These are phyloP conservation scores for Drosophila kanapiae DNA, from an alignment of 1,140 invertebrate species.

Conservation along the genomic window DNA sequence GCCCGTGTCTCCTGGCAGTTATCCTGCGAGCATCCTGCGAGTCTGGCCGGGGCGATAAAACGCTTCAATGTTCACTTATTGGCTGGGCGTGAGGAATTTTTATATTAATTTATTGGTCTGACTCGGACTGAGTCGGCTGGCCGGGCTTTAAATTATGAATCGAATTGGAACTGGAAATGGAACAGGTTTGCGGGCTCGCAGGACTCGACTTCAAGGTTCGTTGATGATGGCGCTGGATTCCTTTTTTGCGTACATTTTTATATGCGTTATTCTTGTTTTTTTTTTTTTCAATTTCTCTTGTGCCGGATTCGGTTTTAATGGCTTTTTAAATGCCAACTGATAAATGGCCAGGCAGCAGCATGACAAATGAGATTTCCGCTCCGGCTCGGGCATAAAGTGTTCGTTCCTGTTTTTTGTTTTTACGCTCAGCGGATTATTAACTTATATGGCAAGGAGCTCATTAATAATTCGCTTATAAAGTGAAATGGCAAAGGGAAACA, in stretches of 20 bases:
- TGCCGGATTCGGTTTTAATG: conserved; percentile 80
- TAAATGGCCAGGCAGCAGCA: conserved; percentile 80
- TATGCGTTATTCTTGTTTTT: not conserved
- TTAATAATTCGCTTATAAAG: conserved; percentile 68
- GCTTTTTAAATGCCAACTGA: conserved; percentile 83
- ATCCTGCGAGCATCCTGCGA: conserved; percentile 34
- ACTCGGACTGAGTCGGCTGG: conserved; percentile 61
- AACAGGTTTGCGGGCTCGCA: conserved; percentile 21
- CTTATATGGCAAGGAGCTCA: conserved; percentile 65
- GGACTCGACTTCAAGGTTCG: conserved; percentile 43
- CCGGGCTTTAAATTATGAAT: conserved; percentile 78
- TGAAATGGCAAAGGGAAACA: conserved; percentile 45
- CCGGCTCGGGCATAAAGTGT: conserved; percentile 49
- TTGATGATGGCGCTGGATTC: conserved; percentile 18
- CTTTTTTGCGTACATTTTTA: conserved; percentile 50
- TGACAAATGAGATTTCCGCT: conserved; percentile 80
- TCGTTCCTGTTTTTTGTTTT: conserved; percentile 46
- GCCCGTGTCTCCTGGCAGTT: conserved; percentile 9
- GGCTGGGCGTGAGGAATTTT: conserved; percentile 83
- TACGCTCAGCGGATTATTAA: conserved; percentile 57
- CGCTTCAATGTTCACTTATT: conserved; percentile 79
- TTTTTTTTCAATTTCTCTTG: conserved; percentile 46
- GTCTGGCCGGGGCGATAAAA: conserved; percentile 73
- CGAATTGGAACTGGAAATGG: conserved; percentile 65
- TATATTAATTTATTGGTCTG: conserved; percentile 81